Evolutionary conservation across 2,113 vertebrate species (phyloP).

Genomic region (Platycercus adscitus): DNA sequence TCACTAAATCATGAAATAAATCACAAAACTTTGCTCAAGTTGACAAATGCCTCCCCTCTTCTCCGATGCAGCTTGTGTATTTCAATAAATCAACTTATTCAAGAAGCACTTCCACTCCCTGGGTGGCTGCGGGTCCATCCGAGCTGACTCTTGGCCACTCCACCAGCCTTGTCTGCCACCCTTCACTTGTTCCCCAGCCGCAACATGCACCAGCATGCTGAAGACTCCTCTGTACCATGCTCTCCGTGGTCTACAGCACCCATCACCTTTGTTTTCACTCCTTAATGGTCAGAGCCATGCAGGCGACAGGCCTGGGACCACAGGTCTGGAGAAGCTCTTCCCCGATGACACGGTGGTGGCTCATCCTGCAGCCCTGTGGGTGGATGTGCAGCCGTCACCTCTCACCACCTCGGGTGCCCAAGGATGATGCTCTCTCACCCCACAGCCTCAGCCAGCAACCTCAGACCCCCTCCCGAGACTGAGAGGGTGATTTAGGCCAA

Average conservation of each 20-base stretch:
- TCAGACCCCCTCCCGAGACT: fast-evolving
- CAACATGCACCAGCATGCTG: fast-evolving
- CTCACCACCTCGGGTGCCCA: fast-evolving
- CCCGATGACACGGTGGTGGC: fast-evolving
- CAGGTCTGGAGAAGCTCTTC: not conserved
- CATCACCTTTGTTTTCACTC: fast-evolving
- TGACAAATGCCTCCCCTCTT: not conserved
- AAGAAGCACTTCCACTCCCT: fast-evolving
- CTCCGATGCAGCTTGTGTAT: not conserved
- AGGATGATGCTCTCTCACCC: not conserved
- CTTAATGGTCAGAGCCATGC: fast-evolving
- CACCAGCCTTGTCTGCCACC: too few relatives aligned
- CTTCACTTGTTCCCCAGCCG: fast-evolving
- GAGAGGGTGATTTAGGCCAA: not conserved
- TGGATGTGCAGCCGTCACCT: not conserved
- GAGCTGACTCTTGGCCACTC: too few relatives aligned
- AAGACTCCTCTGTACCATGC: fast-evolving
- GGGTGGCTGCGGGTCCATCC: fast-evolving
- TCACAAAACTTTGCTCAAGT: not conserved
- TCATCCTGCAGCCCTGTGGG: fast-evolving
- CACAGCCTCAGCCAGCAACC: not conserved
- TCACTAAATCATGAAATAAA: not conserved
- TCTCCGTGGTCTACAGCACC: not conserved
- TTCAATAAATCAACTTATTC: not conserved
- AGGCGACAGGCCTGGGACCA: fast-evolving